phyloP scores from a whole-genome alignment of 2,797 vertebrate genomes.

The Dipus sagitta region DNA sequence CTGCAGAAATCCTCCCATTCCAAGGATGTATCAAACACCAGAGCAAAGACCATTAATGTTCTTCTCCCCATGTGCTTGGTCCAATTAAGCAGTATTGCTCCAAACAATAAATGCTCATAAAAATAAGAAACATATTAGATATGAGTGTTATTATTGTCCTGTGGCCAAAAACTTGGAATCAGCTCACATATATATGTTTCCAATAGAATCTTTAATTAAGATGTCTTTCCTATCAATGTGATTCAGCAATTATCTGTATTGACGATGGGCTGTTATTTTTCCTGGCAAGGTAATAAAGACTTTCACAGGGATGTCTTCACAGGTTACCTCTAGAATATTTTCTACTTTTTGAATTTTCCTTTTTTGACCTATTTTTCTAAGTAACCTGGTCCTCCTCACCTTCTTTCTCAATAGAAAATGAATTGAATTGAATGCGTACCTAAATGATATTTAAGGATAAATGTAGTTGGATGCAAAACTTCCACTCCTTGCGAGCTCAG shows the following conservation, averaged over 20 bases:
- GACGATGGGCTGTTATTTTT: constrained; percentile 62
- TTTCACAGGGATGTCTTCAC: constrained; percentile 55
- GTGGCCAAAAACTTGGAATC: constrained; percentile 44
- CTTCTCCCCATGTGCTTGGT: constrained; percentile 38
- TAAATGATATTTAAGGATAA: constrained; percentile 41
- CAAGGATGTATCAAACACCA: neutral
- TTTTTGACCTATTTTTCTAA: constrained; percentile 62
- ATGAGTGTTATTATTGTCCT: constrained; percentile 54
- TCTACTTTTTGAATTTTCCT: constrained; percentile 54
- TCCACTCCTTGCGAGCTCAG: constrained; percentile 10
- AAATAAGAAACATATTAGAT: constrained; percentile 72
- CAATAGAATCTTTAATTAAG: constrained; percentile 74
- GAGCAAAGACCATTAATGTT: constrained; percentile 49
- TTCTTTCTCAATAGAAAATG: constrained; percentile 46
- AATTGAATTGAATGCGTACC: neutral
- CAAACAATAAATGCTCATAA: constrained; percentile 63
- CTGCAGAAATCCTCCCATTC: neutral
- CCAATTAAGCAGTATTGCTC: constrained; percentile 61
- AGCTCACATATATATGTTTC: constrained; percentile 65
- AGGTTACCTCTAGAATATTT: constrained; percentile 49
- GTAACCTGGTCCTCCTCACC: constrained; percentile 23
- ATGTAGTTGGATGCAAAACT: neutral
- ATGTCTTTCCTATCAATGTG: neutral
- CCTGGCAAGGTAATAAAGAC: constrained; percentile 44
- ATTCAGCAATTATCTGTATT: constrained; percentile 63